These are phyloP conservation scores for Formica aserva DNA, from an alignment of 2,888 invertebrate genomes.

Conservation along the genomic window DNA sequence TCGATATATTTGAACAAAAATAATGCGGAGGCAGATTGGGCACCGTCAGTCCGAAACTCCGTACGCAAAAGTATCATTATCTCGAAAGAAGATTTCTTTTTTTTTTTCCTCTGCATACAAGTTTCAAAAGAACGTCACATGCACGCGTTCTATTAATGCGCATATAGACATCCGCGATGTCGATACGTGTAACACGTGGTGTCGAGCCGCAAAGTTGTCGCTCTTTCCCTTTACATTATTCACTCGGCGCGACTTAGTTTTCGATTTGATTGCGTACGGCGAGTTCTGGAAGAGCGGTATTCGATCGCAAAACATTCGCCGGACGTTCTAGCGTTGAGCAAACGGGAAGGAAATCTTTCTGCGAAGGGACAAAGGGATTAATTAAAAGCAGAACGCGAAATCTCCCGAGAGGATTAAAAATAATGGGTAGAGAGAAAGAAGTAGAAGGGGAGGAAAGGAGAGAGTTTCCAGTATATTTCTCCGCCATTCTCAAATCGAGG, in stretches of 20 bases:
- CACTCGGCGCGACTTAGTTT: constrained; percentile 20
- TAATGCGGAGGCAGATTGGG: background rate
- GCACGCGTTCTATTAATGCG: background rate
- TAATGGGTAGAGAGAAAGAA: background rate
- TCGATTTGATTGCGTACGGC: constrained; percentile 30
- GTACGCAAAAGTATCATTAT: background rate
- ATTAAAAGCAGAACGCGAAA: constrained; percentile 7
- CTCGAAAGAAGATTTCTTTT: background rate
- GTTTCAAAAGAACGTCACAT: constrained; percentile 1
- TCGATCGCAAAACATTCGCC: constrained; percentile 34
- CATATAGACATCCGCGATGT: background rate
- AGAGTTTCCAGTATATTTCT: constrained; percentile 9
- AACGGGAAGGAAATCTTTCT: constrained; percentile 10
- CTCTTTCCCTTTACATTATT: constrained; percentile 29
- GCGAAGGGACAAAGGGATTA: background rate
- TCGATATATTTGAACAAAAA: background rate
- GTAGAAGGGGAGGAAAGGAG: too few species aligned
- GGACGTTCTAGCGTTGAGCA: constrained; percentile 38
- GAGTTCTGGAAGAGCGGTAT: background rate
- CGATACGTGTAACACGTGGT: background rate
- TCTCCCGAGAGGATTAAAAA: background rate
- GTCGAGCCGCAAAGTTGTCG: constrained; percentile 26
- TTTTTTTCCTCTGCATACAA: background rate
- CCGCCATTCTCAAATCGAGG: constrained; percentile 32
- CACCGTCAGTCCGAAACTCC: background rate